phyloP scores from a whole-genome alignment of 1,140 invertebrate genomes.

The Bombus superbus region DNA sequence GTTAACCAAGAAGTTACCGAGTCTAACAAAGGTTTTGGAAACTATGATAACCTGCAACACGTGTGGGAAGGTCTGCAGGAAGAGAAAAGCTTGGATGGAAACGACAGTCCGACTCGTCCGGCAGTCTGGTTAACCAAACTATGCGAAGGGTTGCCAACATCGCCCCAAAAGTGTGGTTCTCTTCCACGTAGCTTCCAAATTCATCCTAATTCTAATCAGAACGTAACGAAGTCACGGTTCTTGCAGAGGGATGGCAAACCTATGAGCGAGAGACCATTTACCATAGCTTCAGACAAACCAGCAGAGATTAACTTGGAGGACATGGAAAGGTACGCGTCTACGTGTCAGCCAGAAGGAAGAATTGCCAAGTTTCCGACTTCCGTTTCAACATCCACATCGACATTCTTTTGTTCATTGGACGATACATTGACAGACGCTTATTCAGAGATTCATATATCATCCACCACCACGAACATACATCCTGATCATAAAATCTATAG shows the following conservation, averaged over 20 bases:
- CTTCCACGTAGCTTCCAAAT: slow-evolving; percentile 89
- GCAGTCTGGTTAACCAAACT: slow-evolving; percentile 86
- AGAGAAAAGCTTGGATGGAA: slow-evolving; percentile 56
- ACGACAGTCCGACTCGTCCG: slow-evolving; percentile 84
- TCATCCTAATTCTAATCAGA: slow-evolving; percentile 68
- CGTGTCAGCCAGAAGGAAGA: slow-evolving; percentile 81
- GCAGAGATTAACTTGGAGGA: slow-evolving; percentile 82
- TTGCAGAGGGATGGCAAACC: slow-evolving; percentile 80
- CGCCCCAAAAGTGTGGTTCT: slow-evolving; percentile 88
- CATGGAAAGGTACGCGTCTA: slow-evolving; percentile 84
- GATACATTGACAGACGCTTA: slow-evolving; percentile 83
- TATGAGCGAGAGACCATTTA: slow-evolving; percentile 85
- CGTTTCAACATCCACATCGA: slow-evolving; percentile 69
- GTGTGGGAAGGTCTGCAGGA: slow-evolving; percentile 79
- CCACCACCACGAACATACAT: slow-evolving; percentile 84
- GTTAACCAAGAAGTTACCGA: slow-evolving; percentile 1
- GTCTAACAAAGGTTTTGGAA: slow-evolving; percentile 70
- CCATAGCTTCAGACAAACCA: slow-evolving; percentile 86
- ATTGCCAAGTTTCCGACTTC: slow-evolving; percentile 80
- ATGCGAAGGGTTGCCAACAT: slow-evolving; percentile 82
- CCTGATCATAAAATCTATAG: slow-evolving; percentile 91
- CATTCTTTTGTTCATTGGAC: slow-evolving; percentile 80
- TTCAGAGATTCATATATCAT: slow-evolving; percentile 77
- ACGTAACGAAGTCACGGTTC: slow-evolving; percentile 76
- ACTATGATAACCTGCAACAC: slow-evolving; percentile 82